Evolutionary conservation across 2,797 vertebrate species (phyloP).

Genomic region (Cephalopachus bancanus): DNA sequence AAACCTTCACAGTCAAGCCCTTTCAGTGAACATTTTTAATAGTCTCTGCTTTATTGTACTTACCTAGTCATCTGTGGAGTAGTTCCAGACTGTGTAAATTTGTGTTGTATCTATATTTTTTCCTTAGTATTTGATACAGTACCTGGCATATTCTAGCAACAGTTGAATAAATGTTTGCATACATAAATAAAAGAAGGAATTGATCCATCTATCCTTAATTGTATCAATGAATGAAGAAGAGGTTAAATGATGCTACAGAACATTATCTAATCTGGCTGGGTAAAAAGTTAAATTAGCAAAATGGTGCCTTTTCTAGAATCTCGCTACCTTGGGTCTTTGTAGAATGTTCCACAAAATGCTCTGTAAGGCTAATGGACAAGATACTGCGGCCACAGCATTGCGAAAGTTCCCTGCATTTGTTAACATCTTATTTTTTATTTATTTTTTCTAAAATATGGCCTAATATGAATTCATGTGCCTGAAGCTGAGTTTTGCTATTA

Average conservation of each 20-base stretch:
- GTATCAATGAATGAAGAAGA: background rate
- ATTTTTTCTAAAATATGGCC: background rate
- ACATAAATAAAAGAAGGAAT: background rate
- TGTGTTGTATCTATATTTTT: constrained; percentile 11
- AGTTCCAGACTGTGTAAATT: background rate
- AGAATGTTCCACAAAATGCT: background rate
- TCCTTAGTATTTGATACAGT: background rate
- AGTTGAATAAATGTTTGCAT: constrained; percentile 16
- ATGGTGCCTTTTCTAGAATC: background rate
- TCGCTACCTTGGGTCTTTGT: background rate
- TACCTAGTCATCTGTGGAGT: background rate
- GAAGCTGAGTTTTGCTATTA: constrained; percentile 2
- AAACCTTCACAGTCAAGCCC: background rate
- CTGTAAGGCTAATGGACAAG: background rate
- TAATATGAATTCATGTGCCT: background rate
- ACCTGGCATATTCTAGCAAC: background rate
- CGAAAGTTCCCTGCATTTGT: background rate
- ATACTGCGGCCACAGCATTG: accelerated
- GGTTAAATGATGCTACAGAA: background rate
- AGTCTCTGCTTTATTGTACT: background rate
- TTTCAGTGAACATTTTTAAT: background rate
- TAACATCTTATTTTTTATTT: constrained; percentile 6
- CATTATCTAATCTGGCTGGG: background rate
- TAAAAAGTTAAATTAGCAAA: background rate
- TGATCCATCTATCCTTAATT: background rate